Conservation (phyloP, 2,113 vertebrate species). For the Amblyornis subalaris region DNA sequence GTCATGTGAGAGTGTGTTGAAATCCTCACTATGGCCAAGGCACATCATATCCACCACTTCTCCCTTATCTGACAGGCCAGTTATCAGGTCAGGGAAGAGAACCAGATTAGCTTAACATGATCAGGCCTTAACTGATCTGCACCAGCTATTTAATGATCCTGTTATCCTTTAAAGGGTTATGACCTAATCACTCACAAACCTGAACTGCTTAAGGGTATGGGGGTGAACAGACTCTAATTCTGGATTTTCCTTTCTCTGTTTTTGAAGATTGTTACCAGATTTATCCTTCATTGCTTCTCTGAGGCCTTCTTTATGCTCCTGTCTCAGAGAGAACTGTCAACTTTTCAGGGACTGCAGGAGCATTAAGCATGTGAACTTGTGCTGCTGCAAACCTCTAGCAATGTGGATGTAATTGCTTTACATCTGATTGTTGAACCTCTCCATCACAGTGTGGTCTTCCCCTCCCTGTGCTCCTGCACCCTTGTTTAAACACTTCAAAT, state of each 20-base stretch:
- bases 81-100: constrained; percentile 12
- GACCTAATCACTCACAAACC: constrained; percentile 3
- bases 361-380: background rate
- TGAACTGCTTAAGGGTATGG: background rate
- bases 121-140: constrained; percentile 14
- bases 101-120: background rate
- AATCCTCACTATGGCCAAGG: constrained; percentile 13
- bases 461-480: background rate
- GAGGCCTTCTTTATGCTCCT: background rate
- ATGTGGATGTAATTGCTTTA: background rate
- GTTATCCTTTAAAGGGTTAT: background rate
- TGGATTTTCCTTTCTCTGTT: background rate
- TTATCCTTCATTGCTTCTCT: background rate
- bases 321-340: background rate
- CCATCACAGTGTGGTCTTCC: background rate
- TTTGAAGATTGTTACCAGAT: background rate
- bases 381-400: background rate
- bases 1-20: constrained; percentile 49
- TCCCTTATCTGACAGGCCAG: constrained; percentile 35
- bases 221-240: background rate
- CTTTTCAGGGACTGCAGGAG: background rate
- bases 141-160: background rate
- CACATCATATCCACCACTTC: background rate
- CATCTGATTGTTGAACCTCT: background rate
- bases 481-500: background rate